Conservation (phyloP, 2,113 vertebrate species). For the Cavia porcellus region DNA sequence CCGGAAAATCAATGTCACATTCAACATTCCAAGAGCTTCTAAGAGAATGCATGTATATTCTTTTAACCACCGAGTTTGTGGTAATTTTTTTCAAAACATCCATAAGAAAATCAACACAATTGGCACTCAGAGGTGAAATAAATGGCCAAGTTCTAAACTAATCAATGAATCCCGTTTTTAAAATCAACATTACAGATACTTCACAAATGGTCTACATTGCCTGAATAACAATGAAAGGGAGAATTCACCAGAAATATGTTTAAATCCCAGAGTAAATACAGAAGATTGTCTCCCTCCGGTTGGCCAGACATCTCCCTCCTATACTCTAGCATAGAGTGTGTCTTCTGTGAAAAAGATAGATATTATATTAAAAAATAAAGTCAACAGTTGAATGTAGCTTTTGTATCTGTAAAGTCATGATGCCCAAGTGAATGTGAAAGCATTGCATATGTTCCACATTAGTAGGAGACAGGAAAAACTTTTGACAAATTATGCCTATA, state of each 20-base stretch:
- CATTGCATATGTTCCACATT: neutral
- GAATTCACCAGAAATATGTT: neutral
- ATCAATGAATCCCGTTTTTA: neutral
- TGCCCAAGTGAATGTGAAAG: neutral
- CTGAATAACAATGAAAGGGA: neutral
- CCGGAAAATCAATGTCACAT: neutral
- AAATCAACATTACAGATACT: neutral
- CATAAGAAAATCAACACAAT: neutral
- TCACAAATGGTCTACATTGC: neutral
- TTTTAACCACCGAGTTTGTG: neutral
- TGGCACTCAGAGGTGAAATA: too few species aligned
- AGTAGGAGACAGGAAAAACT: neutral
- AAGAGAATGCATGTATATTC: neutral
- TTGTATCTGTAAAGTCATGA: neutral
- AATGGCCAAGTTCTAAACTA: neutral
- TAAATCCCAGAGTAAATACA: neutral
- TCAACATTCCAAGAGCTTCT: neutral
- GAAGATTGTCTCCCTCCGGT: neutral
- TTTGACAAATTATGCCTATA: neutral
- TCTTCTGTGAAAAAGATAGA: neutral
- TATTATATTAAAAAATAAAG: conserved; percentile 50
- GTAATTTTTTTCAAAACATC: neutral
- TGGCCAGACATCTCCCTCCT: neutral
- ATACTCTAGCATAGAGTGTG: neutral
- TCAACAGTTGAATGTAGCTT: neutral